Evolutionary conservation across 2,797 vertebrate species (phyloP), one percentile per base, ranked within the genome.

Genomic region (Spinus olivaceus): DNA sequence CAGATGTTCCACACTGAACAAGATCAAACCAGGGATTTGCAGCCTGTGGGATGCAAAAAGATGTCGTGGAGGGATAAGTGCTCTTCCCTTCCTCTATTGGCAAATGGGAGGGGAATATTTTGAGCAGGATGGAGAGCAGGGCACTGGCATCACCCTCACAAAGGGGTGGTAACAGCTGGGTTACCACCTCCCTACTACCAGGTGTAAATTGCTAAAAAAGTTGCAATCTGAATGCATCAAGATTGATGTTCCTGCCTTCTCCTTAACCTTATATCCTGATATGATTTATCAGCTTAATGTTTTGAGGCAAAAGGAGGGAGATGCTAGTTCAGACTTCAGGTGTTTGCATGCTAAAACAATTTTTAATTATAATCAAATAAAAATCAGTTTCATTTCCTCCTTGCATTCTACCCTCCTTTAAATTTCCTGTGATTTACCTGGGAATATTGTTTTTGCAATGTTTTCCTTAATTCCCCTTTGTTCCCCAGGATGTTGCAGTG

Each of bases 1-100:
- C 95, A 93, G 95, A 95, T 96, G 95, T 92, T 95, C 92, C 79
- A 60, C 86, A 64, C 87, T 2, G 87, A 92, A 95, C 88, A 10
- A 88, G 95, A 96, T 96, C 94, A 95, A 96, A 90, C 91, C 59
- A 25, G 91, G 87, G 94, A 95, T 96, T 94, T 96, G 91, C 91
- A 96, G 95, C 94, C 91, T 79, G 92, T 96, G 94, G 92, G 87
- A 90, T 94, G 92, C 82, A 77, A 54, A 91, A 76, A 86, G 95
- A 84, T 92, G 92, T 79, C 80, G 3, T 24, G 69, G 89, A 47
- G 78, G 91, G 85, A 92, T 64, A 56, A 94, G 80, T 76, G 91
- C 80, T 86, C 87, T 86, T 86, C 72, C 59, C 47, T 92, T 92
- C 61, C 66, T 10, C 0, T 72, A 1, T 2, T 49, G 85, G 24